A percentile compares a stretch with the other conserved stretches of the same genome.
Conservation (phyloP, 2,888 invertebrate species). For the Acholoe squamosa region DNA sequence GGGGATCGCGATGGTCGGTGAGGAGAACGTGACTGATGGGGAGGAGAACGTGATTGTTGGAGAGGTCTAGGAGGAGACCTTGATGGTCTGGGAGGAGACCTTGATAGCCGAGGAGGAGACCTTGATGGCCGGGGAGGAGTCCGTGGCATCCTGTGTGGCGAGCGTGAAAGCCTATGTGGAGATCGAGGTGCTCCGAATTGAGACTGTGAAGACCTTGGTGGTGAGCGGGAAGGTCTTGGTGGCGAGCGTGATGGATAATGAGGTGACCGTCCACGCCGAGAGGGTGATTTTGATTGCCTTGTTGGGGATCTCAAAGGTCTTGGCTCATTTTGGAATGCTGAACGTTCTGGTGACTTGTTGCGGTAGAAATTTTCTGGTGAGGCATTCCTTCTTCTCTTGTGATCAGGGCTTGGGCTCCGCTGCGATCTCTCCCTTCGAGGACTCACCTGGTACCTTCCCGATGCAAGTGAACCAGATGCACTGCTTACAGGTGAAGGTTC, state of each 20-base stretch:
- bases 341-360: slow-evolving; percentile 19
- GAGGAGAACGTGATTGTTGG: background rate
- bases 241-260: background rate
- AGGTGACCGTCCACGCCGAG: background rate
- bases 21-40: background rate
- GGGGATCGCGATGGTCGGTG: background rate
- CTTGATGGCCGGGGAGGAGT: background rate
- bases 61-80: background rate
- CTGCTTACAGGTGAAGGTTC: background rate
- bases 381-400: slow-evolving; percentile 13
- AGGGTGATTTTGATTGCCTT: background rate
- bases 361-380: slow-evolving; percentile 42
- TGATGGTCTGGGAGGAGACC: background rate
- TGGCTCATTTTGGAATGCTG: background rate
- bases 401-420: slow-evolving; percentile 43
- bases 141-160: background rate
- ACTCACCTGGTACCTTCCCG: slow-evolving; percentile 9
- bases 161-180: background rate
- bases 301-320: background rate
- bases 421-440: background rate
- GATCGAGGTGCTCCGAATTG: background rate
- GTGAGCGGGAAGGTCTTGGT: background rate
- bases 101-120: background rate
- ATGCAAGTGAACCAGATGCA: slow-evolving; percentile 9
- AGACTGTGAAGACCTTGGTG: background rate